Percentiles rank a stretch among this genome's conserved stretches.
Conservation (phyloP, 2,888 invertebrate genomes). For the Nephrotoma appendiculata region DNA sequence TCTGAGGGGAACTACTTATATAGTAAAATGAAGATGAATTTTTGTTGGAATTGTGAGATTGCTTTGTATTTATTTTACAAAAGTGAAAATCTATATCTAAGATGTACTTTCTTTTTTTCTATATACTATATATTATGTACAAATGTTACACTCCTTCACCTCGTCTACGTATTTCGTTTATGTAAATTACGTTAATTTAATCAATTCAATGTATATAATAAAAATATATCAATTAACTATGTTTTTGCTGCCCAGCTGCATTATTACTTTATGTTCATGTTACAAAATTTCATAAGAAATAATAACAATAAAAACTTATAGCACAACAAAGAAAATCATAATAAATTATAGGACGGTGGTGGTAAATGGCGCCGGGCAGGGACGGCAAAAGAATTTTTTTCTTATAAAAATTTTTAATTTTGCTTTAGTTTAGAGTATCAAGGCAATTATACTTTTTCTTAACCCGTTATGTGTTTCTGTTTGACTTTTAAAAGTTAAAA, state of each 20-base stretch:
- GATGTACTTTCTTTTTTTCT: not conserved
- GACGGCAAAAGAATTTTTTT: not conserved
- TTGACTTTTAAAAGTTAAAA: not conserved
- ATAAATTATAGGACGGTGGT: not conserved
- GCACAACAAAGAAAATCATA: not conserved
- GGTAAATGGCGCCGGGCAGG: not conserved
- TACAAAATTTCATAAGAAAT: not conserved
- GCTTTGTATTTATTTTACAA: not conserved
- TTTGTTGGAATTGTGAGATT: not conserved
- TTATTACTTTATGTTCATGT: not conserved
- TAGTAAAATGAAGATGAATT: not conserved
- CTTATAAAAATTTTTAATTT: not conserved
- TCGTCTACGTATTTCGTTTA: not conserved
- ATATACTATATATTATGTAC: too few relatives aligned
- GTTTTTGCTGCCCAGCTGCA: not conserved
- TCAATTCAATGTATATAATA: not conserved
- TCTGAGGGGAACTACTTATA: not conserved
- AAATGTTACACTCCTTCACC: not conserved
- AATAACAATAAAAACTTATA: not conserved
- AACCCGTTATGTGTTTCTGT: not conserved
- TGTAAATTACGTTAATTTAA: not conserved
- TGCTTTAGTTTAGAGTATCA: not conserved
- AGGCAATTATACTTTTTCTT: not conserved
- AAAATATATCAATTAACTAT: not conserved
- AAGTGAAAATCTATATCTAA: not conserved